phyloP scores from a whole-genome alignment of 1,140 invertebrate genomes.

The Drosophila murphyi region DNA sequence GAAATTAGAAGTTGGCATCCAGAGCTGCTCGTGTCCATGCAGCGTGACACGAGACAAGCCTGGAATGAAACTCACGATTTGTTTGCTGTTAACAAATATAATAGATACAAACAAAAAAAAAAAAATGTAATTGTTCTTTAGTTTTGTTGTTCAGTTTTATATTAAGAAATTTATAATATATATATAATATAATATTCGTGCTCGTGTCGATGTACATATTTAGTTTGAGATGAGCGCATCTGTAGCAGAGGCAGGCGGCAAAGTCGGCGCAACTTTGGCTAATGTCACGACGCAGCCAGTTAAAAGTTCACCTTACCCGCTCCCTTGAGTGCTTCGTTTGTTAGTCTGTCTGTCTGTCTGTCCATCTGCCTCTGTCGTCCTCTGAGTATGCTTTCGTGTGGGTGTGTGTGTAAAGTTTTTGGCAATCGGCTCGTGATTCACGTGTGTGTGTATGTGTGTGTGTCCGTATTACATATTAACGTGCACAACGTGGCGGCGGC shows the following conservation, averaged over 20 bases:
- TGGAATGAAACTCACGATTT: neutral
- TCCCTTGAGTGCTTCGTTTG: constrained; percentile 18
- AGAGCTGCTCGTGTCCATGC: constrained; percentile 4
- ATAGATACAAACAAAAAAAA: neutral
- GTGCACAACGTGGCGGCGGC: constrained; percentile 51
- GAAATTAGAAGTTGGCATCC: constrained; percentile 61
- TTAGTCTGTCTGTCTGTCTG: constrained; percentile 2
- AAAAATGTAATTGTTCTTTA: neutral
- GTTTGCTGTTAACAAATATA: too few species aligned
- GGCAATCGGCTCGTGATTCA: constrained; percentile 64
- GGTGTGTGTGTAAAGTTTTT: constrained; percentile 49
- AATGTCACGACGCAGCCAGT: constrained; percentile 70
- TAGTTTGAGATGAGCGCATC: constrained; percentile 19
- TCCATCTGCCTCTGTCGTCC: neutral
- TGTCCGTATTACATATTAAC: constrained; percentile 59
- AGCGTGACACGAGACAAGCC: constrained; percentile 26
- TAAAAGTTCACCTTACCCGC: constrained; percentile 64
- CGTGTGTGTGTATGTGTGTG: constrained; percentile 37
- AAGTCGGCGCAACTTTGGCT: constrained; percentile 76
- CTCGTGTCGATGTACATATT: neutral
- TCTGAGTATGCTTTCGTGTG: neutral
- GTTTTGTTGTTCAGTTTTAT: neutral
- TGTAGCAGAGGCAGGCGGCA: constrained; percentile 24
- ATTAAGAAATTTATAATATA: neutral
- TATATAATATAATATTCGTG: neutral